phyloP scores from a whole-genome alignment of 23 tunicate species.

The Trididemnum clinides region DNA sequence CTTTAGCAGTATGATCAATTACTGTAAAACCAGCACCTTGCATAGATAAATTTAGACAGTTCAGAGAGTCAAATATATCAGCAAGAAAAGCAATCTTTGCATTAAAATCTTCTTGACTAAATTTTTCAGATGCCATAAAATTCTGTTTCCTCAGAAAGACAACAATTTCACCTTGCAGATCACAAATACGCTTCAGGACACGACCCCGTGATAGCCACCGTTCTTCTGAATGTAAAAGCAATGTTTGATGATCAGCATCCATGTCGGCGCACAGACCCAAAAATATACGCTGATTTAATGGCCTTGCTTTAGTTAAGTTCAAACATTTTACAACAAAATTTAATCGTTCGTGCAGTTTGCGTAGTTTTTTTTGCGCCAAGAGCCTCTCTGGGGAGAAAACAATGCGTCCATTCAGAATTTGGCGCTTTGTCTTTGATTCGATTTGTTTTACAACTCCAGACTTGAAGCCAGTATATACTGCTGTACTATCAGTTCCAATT shows the following conservation, averaged over 20 bases:
- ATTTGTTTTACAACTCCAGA: conserved; percentile 14
- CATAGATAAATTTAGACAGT: conserved; percentile 35
- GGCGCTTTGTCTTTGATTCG: conserved; percentile 43
- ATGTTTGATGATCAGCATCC: conserved; percentile 49
- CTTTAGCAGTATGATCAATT: conserved; percentile 27
- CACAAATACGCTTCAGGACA: conserved; percentile 27
- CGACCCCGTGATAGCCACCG: conserved; percentile 23
- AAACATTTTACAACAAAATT: conserved; percentile 37
- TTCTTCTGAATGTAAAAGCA: conserved; percentile 8
- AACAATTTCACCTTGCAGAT: conserved; percentile 30
- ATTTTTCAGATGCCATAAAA: conserved; percentile 14
- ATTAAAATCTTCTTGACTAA: conserved; percentile 33
- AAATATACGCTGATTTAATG: conserved; percentile 35
- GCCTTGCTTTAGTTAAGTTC: conserved; percentile 36
- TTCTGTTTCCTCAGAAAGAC: conserved; percentile 32
- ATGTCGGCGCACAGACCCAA: conserved; percentile 27
- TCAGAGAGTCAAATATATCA: conserved; percentile 43
- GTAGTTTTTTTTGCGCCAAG: conserved; percentile 25
- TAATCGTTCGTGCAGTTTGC: conserved; percentile 29
- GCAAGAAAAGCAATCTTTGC: conserved; percentile 33
- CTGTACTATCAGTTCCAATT: conserved; percentile 39
- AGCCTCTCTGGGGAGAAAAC: conserved; percentile 41
- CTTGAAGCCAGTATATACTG: conserved; percentile 35
- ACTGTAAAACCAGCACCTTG: conserved; percentile 45
- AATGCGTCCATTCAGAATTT: conserved; percentile 32